These are phyloP conservation scores for Orthosia gothica DNA, from an alignment of 2,888 invertebrate species.

Conservation along the genomic window DNA sequence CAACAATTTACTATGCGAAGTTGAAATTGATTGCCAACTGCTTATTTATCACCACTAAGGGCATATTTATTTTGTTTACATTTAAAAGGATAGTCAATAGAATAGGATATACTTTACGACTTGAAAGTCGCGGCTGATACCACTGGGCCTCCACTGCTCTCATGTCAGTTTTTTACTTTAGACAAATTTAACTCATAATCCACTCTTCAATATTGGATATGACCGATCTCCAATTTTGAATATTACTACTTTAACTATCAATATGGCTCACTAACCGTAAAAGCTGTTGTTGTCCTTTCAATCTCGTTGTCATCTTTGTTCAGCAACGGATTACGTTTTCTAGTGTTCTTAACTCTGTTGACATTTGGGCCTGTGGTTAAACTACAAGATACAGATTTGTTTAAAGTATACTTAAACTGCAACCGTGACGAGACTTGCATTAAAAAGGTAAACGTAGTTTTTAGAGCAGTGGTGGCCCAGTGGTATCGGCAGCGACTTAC, in stretches of 20 bases:
- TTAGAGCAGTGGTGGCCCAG: too few relatives aligned
- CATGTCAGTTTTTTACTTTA: not conserved
- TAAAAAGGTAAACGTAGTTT: not conserved
- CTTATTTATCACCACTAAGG: too few relatives aligned
- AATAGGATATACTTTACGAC: too few relatives aligned
- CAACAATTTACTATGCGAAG: too few relatives aligned
- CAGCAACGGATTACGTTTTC: slow-evolving; percentile 14
- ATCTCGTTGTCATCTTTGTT: slow-evolving; percentile 4
- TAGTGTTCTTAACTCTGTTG: slow-evolving; percentile 11
- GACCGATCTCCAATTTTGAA: not conserved
- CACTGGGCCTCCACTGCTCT: too few relatives aligned
- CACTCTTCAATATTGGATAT: not conserved
- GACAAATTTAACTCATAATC: not conserved
- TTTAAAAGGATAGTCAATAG: too few relatives aligned
- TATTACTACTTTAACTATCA: not conserved
- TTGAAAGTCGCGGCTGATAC: too few relatives aligned
- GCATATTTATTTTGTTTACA: too few relatives aligned
- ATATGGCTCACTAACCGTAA: not conserved
- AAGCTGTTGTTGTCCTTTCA: not conserved
- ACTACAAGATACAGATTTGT: not conserved
- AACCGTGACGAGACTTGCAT: not conserved
- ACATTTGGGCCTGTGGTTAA: slow-evolving; percentile 17
- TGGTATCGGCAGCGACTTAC: too few relatives aligned
- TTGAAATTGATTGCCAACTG: too few relatives aligned
- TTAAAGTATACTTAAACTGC: not conserved